These are phyloP conservation scores for Cottoperca gobio DNA, from an alignment of 2,797 vertebrate species.

Conservation along the genomic window DNA sequence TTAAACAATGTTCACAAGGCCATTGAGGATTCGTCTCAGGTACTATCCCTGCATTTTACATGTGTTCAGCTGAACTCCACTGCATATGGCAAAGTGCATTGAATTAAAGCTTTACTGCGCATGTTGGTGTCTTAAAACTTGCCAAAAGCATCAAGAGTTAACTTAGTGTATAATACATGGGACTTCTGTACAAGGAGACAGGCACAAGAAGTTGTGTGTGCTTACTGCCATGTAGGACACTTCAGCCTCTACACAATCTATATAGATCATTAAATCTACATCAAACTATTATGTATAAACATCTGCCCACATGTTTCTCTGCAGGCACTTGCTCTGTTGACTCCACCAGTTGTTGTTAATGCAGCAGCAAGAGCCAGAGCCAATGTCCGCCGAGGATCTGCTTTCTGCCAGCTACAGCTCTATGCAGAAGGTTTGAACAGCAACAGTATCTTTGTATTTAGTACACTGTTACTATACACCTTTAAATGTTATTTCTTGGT, in stretches of 20 bases:
- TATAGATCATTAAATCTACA: neutral
- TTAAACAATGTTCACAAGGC: conserved; percentile 94
- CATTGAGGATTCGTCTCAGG: conserved; percentile 93
- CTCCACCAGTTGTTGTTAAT: conserved; percentile 89
- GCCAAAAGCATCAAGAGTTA: too few relatives aligned
- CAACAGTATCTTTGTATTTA: neutral
- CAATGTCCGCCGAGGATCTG: conserved; percentile 89
- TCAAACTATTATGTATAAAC: neutral
- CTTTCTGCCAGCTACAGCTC: conserved; percentile 93
- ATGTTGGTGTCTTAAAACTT: neutral
- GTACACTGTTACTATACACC: neutral
- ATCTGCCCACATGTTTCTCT: conserved; percentile 12
- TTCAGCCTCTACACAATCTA: neutral
- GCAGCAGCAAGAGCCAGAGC: conserved; percentile 89
- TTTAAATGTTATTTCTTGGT: neutral
- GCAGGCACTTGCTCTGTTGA: conserved; percentile 92
- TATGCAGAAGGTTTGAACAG: conserved; percentile 89
- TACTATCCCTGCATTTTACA: neutral
- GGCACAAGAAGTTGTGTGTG: neutral
- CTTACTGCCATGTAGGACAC: too few relatives aligned
- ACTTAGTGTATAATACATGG: neutral
- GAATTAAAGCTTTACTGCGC: neutral
- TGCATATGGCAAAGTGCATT: neutral
- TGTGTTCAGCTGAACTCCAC: neutral
- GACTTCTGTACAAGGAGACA: conserved; percentile 5